Base-by-base conservation (phyloP, 2,888 invertebrate species). In the Hedychridium roseum region DNA sequence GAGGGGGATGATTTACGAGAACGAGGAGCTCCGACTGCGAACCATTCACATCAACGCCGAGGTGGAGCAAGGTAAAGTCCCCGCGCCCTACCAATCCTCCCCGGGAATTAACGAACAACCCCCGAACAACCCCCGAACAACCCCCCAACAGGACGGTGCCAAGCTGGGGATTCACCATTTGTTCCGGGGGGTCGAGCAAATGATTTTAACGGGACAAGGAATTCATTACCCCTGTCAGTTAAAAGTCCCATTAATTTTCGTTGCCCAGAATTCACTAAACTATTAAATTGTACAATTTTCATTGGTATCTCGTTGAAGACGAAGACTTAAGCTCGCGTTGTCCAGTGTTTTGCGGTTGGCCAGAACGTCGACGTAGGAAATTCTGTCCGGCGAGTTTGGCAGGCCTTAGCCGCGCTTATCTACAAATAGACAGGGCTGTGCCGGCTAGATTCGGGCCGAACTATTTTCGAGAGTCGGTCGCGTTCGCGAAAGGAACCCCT, bases 21-120 rank as follows among this genome's bases (percentile, higher is more conserved):
- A 94, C 84, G 94, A 94, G 76, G 94, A 94, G 79, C 83, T 94
- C 41, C 83, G 94, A 62, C 81, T 94, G 74, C 86, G 93, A 69
- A 94, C 94, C 23, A 93, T 94, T 77, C 92, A 93, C 73, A 94
- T 94, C 74, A 94, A 93, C 78, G 94, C 93, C 46, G 94, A 94
- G 83, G 92, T 94, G 38, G 94, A 94, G 80, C 85, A 91, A 85
- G 92, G 92, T 92, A 82, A 79, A 55, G 39, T 9, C 5, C 23
- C 5, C 23, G 23, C 4, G 23, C 9, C 23, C 9, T 9, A 23
- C 5, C 9, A 23, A 6, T 23, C 9, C 23, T 6, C 23, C 5
- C 23, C 9, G 23, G 23, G 23, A 6, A 23, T 23, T 23, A 6
- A 23, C 23, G 9, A 23, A 4, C 5, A 23, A 23, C 9, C 23